These are phyloP conservation scores for Sus scrofa DNA, from an alignment of 2,113 vertebrate species.

Conservation along the genomic window T2T-Sscrofa CM000823.6:36821001-36821500, in stretches of 20 bases:
- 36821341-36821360: not conserved
- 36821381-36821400: not conserved
- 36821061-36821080: conserved; percentile 94
- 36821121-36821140: not conserved
- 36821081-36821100: conserved; percentile 96
- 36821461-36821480: not conserved
- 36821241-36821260: not conserved
- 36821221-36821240: not conserved
- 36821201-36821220: not conserved
- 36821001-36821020: conserved; percentile 95
- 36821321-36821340: not conserved
- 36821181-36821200: not conserved
- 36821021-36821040: conserved; percentile 96
- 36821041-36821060: conserved; percentile 97
- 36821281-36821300: not conserved
- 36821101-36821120: conserved; percentile 94
- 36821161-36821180: not conserved
- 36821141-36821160: not conserved
- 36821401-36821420: not conserved
- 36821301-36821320: not conserved
- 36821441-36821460: not conserved
- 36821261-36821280: not conserved
- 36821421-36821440: not conserved
- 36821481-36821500: not conserved
- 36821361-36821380: not conserved